Evolutionary conservation across 2,888 invertebrate species (phyloP).

Genomic region (Eretmocerus hayati): DNA sequence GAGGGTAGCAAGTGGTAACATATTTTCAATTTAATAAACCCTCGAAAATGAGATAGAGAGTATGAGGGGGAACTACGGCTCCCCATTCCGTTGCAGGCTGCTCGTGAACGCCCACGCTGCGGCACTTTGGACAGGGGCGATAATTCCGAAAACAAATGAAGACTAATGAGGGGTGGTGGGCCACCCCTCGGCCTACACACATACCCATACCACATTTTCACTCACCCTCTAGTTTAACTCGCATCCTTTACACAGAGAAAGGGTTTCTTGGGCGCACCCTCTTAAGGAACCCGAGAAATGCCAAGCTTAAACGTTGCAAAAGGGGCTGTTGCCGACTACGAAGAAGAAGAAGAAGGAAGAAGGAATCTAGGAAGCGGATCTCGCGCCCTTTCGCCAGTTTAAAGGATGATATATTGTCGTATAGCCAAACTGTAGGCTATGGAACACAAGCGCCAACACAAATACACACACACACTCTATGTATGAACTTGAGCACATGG

Average conservation of each 20-base stretch:
- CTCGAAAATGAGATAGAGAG: slow-evolving; percentile 30
- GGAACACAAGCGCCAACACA: too few species aligned
- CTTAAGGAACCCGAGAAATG: too few species aligned
- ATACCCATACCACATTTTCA: too few species aligned
- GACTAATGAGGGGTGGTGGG: slow-evolving; percentile 45
- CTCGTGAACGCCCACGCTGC: slow-evolving; percentile 13
- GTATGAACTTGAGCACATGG: too few species aligned
- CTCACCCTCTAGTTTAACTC: too few species aligned
- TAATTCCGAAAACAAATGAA: slow-evolving; percentile 48
- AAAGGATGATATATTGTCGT: slow-evolving; percentile 45
- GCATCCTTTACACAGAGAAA: too few species aligned
- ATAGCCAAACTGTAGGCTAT: slow-evolving; percentile 32
- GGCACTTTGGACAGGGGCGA: slow-evolving; percentile 35
- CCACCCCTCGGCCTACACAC: not conserved
- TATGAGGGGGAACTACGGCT: too few species aligned
- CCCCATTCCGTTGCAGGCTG: not conserved
- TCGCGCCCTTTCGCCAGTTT: slow-evolving; percentile 25
- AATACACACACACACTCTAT: too few species aligned
- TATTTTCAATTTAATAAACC: slow-evolving; percentile 43
- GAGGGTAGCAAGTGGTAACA: slow-evolving; percentile 28
- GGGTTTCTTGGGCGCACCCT: too few species aligned
- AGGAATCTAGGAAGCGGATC: slow-evolving; percentile 28
- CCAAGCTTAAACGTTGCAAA: too few species aligned
- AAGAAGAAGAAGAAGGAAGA: not conserved
- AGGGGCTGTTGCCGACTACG: not conserved